A percentile compares a stretch with the other conserved stretches of the same genome.
phyloP scores from a whole-genome alignment of 2,888 invertebrate genomes.

The Drosophila monieri region DNA sequence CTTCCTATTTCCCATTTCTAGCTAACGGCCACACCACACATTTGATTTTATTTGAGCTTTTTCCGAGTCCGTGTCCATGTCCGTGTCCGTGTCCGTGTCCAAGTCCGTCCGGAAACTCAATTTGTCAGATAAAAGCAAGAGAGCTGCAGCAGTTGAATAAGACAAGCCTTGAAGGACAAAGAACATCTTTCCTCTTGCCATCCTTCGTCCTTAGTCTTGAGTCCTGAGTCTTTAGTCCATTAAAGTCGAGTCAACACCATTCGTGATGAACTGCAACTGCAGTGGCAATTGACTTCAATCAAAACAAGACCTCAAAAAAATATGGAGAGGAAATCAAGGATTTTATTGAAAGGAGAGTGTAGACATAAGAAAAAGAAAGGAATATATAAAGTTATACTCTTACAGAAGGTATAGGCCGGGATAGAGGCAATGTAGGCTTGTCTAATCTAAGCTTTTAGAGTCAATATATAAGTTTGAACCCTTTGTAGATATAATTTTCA shows the following conservation, averaged over 20 bases:
- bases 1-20: constrained; percentile 1
- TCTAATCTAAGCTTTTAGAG: no score
- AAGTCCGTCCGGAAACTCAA: constrained; percentile 53
- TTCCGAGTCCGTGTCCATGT: constrained; percentile 6
- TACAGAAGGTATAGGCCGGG: no score
- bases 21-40: constrained; percentile 33
- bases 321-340: not conserved
- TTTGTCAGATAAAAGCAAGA: constrained; percentile 55
- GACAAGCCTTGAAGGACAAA: constrained; percentile 23
- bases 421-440: no score
- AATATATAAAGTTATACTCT: no score
- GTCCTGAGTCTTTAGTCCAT: constrained; percentile 12
- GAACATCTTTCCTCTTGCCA: constrained; percentile 7
- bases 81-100: constrained; percentile 15
- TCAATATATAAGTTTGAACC: no score
- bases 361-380: not conserved
- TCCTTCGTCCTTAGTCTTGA: constrained; percentile 17
- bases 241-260: constrained; percentile 34
- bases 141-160: constrained; percentile 23
- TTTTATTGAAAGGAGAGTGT: not conserved
- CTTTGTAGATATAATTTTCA: no score
- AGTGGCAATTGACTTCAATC: constrained; percentile 33
- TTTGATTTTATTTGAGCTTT: constrained; percentile 47
- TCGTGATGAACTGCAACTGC: constrained; percentile 21
- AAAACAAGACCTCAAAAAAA: constrained; percentile 13